Evolutionary conservation across 2,797 vertebrate genomes (phyloP), one percentile per base, ranked within the genome.

Genomic region (Tenualosa ilisha): DNA sequence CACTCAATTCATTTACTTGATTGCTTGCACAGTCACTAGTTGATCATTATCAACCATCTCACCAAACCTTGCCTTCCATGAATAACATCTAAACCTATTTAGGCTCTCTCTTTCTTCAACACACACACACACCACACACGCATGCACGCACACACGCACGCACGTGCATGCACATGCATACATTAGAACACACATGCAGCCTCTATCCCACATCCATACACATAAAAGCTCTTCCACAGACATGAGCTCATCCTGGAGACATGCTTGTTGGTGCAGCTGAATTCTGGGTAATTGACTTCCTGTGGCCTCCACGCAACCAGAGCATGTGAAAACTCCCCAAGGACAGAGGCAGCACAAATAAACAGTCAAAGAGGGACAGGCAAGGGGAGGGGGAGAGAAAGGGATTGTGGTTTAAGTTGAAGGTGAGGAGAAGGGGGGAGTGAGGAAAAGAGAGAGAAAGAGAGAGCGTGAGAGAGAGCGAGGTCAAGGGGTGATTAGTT

Each of bases 181-280:
- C 68, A 43, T 72, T 15, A 72, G 37, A 26, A 72, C 68, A 17
- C 31, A 86, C 24, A 24, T 37, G 86, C 13, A 24, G 85, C 86
- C 89, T 82, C 6, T 26, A 37, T 85, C 83, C 88, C 85, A 7
- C 68, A 75, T 40, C 20, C 3, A 75, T 31, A 37, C 15, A 15
- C 89, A 90, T 89, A 84, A 63, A 86, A 85, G 89, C 89, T 90
- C 89, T 87, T 90, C 91, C 91, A 94, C 94, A 96, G 95, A 96
- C 95, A 92, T 97, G 95, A 96, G 94, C 89, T 97, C 95, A 96
- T 86, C 92, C 87, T 86, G 89, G 86, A 95, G 90, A 86, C 92
- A 94, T 92, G 95, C 95, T 91, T 94, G 91, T 94, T 94, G 94
- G 94, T 94, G 91, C 94, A 94, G 90, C 86, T 84, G 92, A 91